Conservation (phyloP, 2,888 invertebrate genomes). For the Cylloceria caligata region DNA sequence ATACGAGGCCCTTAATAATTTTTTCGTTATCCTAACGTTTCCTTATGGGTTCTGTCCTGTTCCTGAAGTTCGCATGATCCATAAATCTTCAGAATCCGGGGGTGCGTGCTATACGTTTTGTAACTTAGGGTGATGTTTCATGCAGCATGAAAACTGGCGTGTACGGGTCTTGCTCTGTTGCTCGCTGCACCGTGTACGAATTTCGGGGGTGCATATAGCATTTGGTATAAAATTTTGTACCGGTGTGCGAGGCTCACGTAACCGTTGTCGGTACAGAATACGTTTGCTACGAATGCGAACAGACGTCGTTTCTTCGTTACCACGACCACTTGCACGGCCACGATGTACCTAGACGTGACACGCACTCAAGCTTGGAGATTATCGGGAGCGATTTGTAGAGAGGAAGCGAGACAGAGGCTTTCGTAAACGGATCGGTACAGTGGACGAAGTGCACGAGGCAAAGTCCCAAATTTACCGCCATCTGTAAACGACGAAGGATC, state of each 20-base stretch:
- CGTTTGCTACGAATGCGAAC: neutral
- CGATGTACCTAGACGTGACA: constrained; percentile 69
- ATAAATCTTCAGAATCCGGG: constrained; percentile 26
- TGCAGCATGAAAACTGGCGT: constrained; percentile 61
- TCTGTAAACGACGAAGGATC: constrained; percentile 19
- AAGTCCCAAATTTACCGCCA: constrained; percentile 1
- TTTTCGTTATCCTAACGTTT: neutral
- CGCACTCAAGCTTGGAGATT: constrained; percentile 71
- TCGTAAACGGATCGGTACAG: constrained; percentile 4
- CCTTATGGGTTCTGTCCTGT: neutral
- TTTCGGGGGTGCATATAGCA: constrained; percentile 48
- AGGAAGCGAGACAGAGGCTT: constrained; percentile 53
- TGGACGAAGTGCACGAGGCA: constrained; percentile 25
- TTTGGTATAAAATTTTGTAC: constrained; percentile 32
- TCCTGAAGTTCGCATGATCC: constrained; percentile 11
- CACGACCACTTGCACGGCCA: constrained; percentile 3
- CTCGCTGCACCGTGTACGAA: constrained; percentile 40
- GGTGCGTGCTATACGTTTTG: constrained; percentile 38
- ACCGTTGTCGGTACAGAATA: constrained; percentile 47
- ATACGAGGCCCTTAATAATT: neutral
- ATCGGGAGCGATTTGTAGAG: constrained; percentile 68
- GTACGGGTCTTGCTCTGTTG: constrained; percentile 29
- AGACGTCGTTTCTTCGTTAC: constrained; percentile 36
- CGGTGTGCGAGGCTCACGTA: constrained; percentile 54
- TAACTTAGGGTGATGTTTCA: constrained; percentile 42